A percentile compares a stretch with the other conserved stretches of the same genome.
Evolutionary conservation across 2,888 invertebrate species (phyloP).

Genomic region (Pyralis farinalis): DNA sequence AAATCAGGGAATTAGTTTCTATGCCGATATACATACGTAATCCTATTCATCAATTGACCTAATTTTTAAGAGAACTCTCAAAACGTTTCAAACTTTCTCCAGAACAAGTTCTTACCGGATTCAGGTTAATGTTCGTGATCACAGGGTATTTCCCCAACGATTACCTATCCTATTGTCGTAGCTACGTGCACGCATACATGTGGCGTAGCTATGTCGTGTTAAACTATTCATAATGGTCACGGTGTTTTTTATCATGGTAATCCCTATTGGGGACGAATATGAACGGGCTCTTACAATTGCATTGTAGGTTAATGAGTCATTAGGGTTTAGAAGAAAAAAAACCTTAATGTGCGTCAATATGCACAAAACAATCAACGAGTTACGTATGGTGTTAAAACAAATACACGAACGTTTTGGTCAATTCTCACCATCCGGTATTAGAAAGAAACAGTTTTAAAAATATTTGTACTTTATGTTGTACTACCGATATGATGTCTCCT

Average conservation of each 20-base stretch:
- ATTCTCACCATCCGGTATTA: not conserved
- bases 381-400: not conserved
- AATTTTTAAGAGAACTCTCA: too few species aligned
- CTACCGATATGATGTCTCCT: not conserved
- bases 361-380: too few species aligned
- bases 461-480: not conserved
- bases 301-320: slow-evolving; percentile 3
- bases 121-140: not conserved
- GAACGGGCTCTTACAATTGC: not conserved
- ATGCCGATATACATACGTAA: too few species aligned
- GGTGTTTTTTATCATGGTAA: slow-evolving; percentile 3
- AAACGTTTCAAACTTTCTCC: not conserved
- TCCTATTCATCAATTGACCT: too few species aligned
- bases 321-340: not conserved
- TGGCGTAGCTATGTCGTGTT: too few species aligned
- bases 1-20: too few species aligned
- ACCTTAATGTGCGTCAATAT: not conserved
- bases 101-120: not conserved
- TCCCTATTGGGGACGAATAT: slow-evolving; percentile 1
- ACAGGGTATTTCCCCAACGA: slow-evolving; percentile 6
- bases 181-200: not conserved
- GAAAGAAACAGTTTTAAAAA: not conserved
- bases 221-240: too few species aligned
- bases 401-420: not conserved
- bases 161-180: not conserved